Evolutionary conservation across 1,140 invertebrate species (phyloP), one percentile per base, ranked within the genome.

Genomic region (Papilio xuthus): DNA sequence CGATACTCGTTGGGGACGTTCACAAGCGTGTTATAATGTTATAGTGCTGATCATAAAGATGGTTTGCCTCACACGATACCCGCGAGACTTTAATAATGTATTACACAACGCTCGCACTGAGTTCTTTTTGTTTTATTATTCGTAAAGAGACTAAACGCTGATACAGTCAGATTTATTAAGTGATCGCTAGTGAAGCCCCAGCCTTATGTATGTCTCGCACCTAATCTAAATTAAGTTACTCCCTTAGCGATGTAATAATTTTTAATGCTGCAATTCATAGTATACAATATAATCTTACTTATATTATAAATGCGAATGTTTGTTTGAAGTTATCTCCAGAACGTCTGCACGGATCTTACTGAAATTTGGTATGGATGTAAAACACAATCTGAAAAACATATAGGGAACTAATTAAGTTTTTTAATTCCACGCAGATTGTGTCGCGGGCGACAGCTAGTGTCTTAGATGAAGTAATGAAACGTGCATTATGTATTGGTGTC

Each of bases 81-180:
- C 60, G 60, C 60, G 60, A 23, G 60, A 63, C 60, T 63, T 26
- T 7, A 28, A 63, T 63, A 63, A 63, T 63, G 60, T 63, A 63
- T 63, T 28, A 63, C 56, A 60, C 23, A 63, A 63, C 26, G 60
- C 60, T 26, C 60, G 60, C 60, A 28, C 23, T 12, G 28, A 10
- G 12, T 28, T 20, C 53, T 56, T 63, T 63, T 63, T 63, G 60
- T 28, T 63, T 63, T 63, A 63, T 63, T 63, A 63, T 63, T 63
- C 60, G 23, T 63, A 28, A 63, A 63, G 60, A n/a, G 26, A 63
- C 60, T 63, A 63, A 63, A 63, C n/a, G 20, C 20, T 12, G 12
- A 63, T 18, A 20, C 18, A 53, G 18, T 20, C 50, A 20, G 50
- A n/a, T 53, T 53, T n/a, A n/a, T 53, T 53, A 53, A 53, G 50